Base-by-base conservation (phyloP, 1,140 invertebrate species). In the Belonocnema kinseyi region DNA sequence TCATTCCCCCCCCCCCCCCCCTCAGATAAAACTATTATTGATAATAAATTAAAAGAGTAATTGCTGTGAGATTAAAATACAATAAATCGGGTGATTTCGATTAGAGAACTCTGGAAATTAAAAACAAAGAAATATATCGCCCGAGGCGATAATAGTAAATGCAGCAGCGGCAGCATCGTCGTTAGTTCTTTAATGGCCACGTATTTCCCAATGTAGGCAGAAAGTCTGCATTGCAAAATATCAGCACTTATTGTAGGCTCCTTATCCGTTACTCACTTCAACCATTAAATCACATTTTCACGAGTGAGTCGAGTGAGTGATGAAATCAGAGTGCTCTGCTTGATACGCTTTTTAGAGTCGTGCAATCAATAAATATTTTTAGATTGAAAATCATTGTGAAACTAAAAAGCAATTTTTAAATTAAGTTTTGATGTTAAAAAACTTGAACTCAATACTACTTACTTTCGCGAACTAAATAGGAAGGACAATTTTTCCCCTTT, bases 261-360 rank as follows among this genome's bases (percentile, higher is more conserved):
- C 40, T n/a, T 33, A 66, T 40, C 26, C 26, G 33, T 54, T 54
- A 54, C 53, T 54, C 53, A 58, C n/a, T 58, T 21, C 19, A 58
- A 21, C 54, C 17, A n/a, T 12, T 58, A 58, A 66, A 66, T 66
- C 58, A 66, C 56, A 16, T 66, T 66, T 66, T 66, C 56, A 26
- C 33, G 12, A 61, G 19, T 58, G 5, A 26, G 19, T 1, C 11
- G 21, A 66, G 14, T 33, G 26, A 16, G 53, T 54, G 53, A 17
- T 17, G 53, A 54, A 54, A 54, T 54, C n/a, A 66, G 16, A 40
- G 40, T 66, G 21, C 33, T 66, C 58, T 26, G 17, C 12, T 58
- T 58, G 21, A 58, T 12, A 21, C 13, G 7, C 12, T 33, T 33
- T 26, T 21, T 61, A 61, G 11, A 61, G 21, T 61, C 11, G 56